A percentile compares a stretch with the other conserved stretches of the same genome.
phyloP scores from a whole-genome alignment of 1,140 invertebrate species.

The Lordiphosa stackelbergi region DNA sequence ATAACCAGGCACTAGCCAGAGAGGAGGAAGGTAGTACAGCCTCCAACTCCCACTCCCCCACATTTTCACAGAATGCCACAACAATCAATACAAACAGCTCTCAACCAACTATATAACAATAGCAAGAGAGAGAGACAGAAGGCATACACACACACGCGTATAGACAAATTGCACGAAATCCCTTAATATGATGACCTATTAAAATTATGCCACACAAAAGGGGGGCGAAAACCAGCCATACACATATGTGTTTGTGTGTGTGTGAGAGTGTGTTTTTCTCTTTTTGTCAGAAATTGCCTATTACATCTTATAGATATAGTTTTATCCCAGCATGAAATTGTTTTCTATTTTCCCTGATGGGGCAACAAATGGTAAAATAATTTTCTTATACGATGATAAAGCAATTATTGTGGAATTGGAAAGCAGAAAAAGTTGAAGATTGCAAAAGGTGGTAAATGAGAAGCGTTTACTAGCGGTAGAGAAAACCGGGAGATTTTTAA shows the following conservation, averaged over 20 bases:
- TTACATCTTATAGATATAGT: constrained; percentile 38
- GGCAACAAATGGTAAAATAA: constrained; percentile 44
- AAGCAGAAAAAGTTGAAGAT: not conserved
- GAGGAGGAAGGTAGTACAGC: constrained; percentile 1
- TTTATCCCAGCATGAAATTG: constrained; percentile 34
- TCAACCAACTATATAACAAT: constrained; percentile 32
- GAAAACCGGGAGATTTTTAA: no score
- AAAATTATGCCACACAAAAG: constrained; percentile 58
- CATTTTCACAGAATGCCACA: not conserved
- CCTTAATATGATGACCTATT: constrained; percentile 73
- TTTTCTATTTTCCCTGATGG: constrained; percentile 13
- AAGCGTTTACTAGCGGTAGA: not conserved
- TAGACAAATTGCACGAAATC: constrained; percentile 59
- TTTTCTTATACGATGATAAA: constrained; percentile 57
- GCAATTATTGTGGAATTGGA: constrained; percentile 54
- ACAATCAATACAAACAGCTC: constrained; percentile 54
- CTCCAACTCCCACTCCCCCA: constrained; percentile 14
- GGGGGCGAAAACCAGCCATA: not conserved
- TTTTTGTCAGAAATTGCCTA: constrained; percentile 38
- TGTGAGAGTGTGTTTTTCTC: constrained; percentile 10
- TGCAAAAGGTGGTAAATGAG: constrained; percentile 1
- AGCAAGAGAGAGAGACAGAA: constrained; percentile 23
- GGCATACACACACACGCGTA: constrained; percentile 9
- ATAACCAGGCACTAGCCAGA: constrained; percentile 41
- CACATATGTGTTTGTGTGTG: not conserved